Percentiles rank a stretch among this genome's conserved stretches.
These are phyloP conservation scores for Gallinago nigripennis DNA, from an alignment of 2,797 vertebrate genomes.

Conservation along the genomic window DNA sequence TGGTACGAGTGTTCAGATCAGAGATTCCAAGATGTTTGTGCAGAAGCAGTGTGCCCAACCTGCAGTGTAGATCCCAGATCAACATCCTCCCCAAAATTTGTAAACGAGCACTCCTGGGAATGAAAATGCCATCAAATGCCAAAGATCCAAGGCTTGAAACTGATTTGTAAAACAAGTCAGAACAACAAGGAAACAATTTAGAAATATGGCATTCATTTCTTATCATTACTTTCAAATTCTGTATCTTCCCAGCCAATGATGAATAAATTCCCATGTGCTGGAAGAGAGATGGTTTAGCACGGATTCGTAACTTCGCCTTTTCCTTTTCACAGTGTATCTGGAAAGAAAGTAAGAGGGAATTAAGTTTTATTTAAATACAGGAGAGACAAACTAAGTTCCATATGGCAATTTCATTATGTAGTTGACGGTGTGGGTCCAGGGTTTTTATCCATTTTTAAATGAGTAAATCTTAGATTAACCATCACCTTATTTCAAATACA, in stretches of 20 bases:
- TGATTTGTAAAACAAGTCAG: neutral
- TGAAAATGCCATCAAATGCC: neutral
- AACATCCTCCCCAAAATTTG: neutral
- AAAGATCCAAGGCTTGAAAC: neutral
- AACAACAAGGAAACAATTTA: neutral
- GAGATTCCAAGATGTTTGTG: neutral
- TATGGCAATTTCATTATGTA: neutral
- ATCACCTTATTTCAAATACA: neutral
- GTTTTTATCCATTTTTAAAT: neutral
- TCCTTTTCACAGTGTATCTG: constrained; percentile 79
- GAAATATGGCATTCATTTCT: neutral
- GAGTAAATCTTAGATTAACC: neutral
- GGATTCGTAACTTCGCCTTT: constrained; percentile 77
- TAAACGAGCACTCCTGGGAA: neutral
- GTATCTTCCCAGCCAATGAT: constrained; percentile 83
- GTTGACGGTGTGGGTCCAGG: neutral
- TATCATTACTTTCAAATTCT: constrained; percentile 83
- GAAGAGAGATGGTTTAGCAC: constrained; percentile 88
- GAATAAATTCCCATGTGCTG: constrained; percentile 89
- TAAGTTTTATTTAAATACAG: neutral
- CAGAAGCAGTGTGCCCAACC: neutral
- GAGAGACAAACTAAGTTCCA: neutral
- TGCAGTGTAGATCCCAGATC: neutral
- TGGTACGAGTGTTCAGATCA: neutral
- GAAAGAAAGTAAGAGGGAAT: neutral